Evolutionary conservation across 2,797 vertebrate species (phyloP), one percentile per base, ranked within the genome.

Genomic region (Steatocranus sp.): DNA sequence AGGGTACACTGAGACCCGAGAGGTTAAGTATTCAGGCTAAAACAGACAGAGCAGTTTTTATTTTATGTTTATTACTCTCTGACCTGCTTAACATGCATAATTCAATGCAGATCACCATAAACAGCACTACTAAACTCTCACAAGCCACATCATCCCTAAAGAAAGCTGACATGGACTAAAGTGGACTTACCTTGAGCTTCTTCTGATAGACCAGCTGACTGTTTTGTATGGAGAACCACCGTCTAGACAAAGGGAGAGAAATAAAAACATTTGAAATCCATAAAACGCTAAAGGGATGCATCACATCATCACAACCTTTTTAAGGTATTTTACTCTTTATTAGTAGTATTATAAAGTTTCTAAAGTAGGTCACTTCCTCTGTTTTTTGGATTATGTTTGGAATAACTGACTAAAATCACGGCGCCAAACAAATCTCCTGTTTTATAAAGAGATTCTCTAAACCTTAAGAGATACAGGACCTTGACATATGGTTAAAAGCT

Each of bases 181-280:
- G 50, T 63, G 34, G 38, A 93, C 96, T 90, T 92, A 95, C 98
- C 96, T 99, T 99, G 79, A 99, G 95, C 89, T 98, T 99, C 84
- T 99, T 99, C 97, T 99, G 99, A 93, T 99, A 99, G 50, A 99
- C 98, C 93, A 99, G 96, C 95, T 99, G 98, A 89, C 98, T 99
- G 95, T 98, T 99, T 94, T 99, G 98, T 86, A 99, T 99, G 94
- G 98, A 99, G 92, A 99, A 99, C 98, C 98, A 99, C 76, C 98
- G 97, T 93, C 98, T 99, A 79, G 41, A 85, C 75, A 87, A 83
- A 43, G n/a, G 1, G n/a, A 53, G 4, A 80, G 50, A 20, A 87
- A 90, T 76, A 83, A 83, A 84, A 81, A 92, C 6, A 2, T 20
- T 79, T 32, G 80, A 63, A 91, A 38, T 66, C 41, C 51, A 18